A percentile compares a stretch with the other conserved stretches of the same genome.
Conservation (phyloP, 2,113 vertebrate species). For the Paralichthys olivaceus region DNA sequence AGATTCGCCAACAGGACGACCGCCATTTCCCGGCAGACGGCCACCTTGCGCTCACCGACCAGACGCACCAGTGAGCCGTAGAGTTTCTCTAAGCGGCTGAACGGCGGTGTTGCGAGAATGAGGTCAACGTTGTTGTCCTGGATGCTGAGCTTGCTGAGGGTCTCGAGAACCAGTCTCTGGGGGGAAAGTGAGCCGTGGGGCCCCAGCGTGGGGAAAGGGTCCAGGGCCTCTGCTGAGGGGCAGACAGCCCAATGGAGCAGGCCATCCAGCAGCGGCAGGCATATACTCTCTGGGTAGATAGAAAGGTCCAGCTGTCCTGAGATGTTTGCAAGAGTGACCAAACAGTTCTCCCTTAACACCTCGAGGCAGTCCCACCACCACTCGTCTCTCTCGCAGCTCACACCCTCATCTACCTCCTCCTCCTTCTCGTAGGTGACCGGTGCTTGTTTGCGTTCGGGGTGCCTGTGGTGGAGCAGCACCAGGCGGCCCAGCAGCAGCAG, state of each 20-base stretch:
- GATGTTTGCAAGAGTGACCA: conserved; percentile 98
- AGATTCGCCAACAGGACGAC: conserved; percentile 97
- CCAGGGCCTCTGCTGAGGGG: conserved; percentile 97
- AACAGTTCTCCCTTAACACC: conserved; percentile 94
- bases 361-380: conserved; percentile 99
- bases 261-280: conserved; percentile 96
- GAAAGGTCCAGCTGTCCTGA: conserved; percentile 98
- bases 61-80: conserved; percentile 96
- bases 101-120: conserved; percentile 96
- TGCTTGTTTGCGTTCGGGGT: conserved; percentile 96
- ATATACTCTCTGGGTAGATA: conserved; percentile 96
- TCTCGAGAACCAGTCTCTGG: conserved; percentile 98
- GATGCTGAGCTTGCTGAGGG: conserved; percentile 99
- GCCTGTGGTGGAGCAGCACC: conserved; percentile 95
- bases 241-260: conserved; percentile 98
- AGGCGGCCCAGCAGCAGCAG: conserved; percentile 94
- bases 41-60: conserved; percentile 97
- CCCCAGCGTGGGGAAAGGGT: conserved; percentile 95
- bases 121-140: conserved; percentile 99
- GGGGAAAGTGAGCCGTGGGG: conserved; percentile 94
- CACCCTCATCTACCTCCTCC: conserved; percentile 94
- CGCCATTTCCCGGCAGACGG: conserved; percentile 98
- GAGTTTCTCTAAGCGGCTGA: conserved; percentile 97
- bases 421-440: conserved; percentile 98
- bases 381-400: conserved; percentile 94